Percentiles rank a stretch among this genome's conserved stretches.
phyloP scores from a whole-genome alignment of 1,140 invertebrate species.

The Aphelinus certus region DNA sequence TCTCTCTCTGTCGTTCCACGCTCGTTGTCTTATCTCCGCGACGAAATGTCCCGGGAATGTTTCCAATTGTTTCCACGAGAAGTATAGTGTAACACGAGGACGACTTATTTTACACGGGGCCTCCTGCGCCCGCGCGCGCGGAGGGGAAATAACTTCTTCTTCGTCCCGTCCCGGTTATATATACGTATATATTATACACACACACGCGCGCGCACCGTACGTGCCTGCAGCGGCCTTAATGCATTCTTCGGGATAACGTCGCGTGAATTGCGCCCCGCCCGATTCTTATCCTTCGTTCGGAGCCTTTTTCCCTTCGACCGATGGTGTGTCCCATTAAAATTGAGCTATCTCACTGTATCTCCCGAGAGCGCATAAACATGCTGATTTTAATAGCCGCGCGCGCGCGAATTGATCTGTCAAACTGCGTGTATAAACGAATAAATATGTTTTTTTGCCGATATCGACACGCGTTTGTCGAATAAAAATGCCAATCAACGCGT shows the following conservation, averaged over 20 bases:
- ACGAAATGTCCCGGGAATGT: slow-evolving; percentile 21
- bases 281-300: slow-evolving; percentile 20
- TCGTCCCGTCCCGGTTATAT: neutral
- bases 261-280: slow-evolving; percentile 17
- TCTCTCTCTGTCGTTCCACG: no score
- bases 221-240: neutral
- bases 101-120: slow-evolving; percentile 7
- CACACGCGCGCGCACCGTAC: no score
- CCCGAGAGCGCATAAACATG: no score
- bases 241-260: slow-evolving; percentile 26
- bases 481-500: no score
- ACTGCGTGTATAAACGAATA: no score
- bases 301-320: slow-evolving; percentile 2
- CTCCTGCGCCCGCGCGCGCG: neutral
- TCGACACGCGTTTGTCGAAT: no score
- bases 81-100: slow-evolving; percentile 26
- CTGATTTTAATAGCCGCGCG: no score
- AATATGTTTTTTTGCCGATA: no score
- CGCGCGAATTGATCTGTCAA: no score
- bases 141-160: neutral
- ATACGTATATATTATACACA: no score
- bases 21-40: slow-evolving; percentile 10
- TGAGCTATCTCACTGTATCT: neutral
- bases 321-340: slow-evolving; percentile 5
- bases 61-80: slow-evolving; percentile 14